Evolutionary conservation across 1,140 invertebrate genomes (phyloP), one percentile per base, ranked within the genome.

Genomic region (Eupristina koningsbergeri): DNA sequence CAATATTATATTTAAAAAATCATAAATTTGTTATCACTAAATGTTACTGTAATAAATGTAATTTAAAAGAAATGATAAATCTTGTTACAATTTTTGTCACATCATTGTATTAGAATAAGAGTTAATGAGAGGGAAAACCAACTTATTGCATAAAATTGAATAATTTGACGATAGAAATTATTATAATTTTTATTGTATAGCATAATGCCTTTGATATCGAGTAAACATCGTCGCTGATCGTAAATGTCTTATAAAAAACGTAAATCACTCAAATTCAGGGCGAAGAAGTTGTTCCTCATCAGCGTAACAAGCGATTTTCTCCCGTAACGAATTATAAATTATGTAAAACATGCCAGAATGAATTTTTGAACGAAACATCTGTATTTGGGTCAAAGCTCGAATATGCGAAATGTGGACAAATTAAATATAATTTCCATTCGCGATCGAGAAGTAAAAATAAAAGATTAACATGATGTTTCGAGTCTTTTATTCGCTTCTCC

Each of bases 291-390:
- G 47, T 50, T 50, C 7, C 15, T 45, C 6, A 45, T 50, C 47
- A 39, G 1, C 34, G 53, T n/a, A 26, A 75, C 34, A 36, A n/a
- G 22, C 3, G 47, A 45, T 26, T 39, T 85, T 83, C 36, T 67
- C 63, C 53, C 88, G 81, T 84, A 84, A 83, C 86, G 47, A 83
- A 86, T 88, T 88, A 90, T 86, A 2, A 2, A 50, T 91, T 91
- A 91, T 91, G 91, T 90, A 91, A 92, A 92, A 90, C 89, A 92
- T 85, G 88, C 89, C 90, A 91, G 88, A 92, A 92, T 91, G 89
- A 88, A 86, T 89, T 91, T 92, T 92, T 92, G 91, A 92, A 91
- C 87, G 88, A 89, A 92, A 15, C 91, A 89, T 91, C 91, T 91
- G 90, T 90, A 92, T 92, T 91, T 90, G 91, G 91, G 88, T 85